Conservation (phyloP, 2,113 vertebrate genomes). For the Sylvilagus bachmani region DNA sequence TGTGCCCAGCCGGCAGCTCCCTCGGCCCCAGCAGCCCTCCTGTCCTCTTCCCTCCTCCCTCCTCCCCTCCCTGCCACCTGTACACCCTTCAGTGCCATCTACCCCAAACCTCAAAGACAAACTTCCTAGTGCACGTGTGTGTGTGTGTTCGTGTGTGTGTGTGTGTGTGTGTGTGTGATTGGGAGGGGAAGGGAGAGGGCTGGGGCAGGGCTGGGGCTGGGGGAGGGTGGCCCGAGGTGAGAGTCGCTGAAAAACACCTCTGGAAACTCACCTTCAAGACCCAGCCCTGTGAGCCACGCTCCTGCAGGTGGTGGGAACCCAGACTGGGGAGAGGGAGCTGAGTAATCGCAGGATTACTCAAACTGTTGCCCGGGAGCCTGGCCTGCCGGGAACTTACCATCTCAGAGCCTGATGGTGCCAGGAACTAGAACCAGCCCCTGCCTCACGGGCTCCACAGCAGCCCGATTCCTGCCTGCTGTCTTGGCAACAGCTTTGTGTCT, state of each 20-base stretch:
- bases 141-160: not conserved
- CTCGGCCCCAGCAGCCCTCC: not conserved
- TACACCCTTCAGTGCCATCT: not conserved
- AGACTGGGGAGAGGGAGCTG: slow-evolving; percentile 76
- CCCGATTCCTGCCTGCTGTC: fast-evolving
- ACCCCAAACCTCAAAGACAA: slow-evolving; percentile 73
- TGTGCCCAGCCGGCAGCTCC: not conserved
- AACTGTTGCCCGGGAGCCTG: slow-evolving; percentile 71
- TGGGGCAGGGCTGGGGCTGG: not conserved
- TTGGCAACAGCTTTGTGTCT: not conserved
- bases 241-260: slow-evolving; percentile 52
- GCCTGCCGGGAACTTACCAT: slow-evolving; percentile 82
- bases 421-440: slow-evolving; percentile 75
- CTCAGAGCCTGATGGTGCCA: slow-evolving; percentile 71
- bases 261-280: not conserved
- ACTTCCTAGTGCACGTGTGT: not conserved
- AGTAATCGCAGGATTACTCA: slow-evolving; percentile 86
- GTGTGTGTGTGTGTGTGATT: not conserved
- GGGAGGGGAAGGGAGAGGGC: not conserved
- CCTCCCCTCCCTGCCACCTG: slow-evolving; percentile 18
- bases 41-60: not conserved
- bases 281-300: not conserved
- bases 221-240: not conserved
- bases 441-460: not conserved
- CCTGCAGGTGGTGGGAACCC: slow-evolving; percentile 72